These are phyloP conservation scores for Carlito syrichta DNA, from an alignment of 2,113 vertebrate genomes.

Conservation along the genomic window DNA sequence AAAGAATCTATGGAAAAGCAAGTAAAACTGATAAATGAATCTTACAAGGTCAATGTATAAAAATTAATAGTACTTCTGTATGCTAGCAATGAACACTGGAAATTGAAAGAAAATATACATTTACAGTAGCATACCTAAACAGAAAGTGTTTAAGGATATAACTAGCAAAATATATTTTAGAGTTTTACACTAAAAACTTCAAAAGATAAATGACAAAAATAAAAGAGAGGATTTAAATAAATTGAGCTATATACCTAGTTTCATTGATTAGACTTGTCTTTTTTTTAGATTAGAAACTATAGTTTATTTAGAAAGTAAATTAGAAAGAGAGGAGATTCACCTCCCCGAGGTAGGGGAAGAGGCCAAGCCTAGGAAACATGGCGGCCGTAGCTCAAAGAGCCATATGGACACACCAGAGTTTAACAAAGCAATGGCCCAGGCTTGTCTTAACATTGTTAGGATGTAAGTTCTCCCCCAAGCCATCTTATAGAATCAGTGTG, in stretches of 20 bases:
- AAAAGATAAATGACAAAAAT: not conserved
- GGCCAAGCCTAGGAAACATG: no score
- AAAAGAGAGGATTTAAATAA: not conserved
- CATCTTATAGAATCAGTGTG: not conserved
- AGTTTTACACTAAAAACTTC: not conserved
- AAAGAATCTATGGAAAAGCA: not conserved
- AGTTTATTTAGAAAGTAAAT: no score
- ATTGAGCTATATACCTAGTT: not conserved
- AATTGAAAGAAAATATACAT: not conserved
- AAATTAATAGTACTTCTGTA: not conserved
- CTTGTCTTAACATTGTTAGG: not conserved
- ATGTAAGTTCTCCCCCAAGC: not conserved
- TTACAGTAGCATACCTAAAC: not conserved
- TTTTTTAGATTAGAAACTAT: no score
- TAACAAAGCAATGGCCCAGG: no score
- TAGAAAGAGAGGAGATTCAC: no score
- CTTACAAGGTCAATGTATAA: not conserved
- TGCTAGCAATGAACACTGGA: not conserved
- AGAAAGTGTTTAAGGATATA: not conserved
- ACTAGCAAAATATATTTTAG: not conserved
- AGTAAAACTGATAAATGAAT: not conserved
- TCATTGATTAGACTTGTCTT: not conserved
- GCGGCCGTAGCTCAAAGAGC: no score
- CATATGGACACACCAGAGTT: no score
- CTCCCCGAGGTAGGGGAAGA: no score